phyloP scores from a whole-genome alignment of 2,797 vertebrate species.

The Xyrichtys novacula region DNA sequence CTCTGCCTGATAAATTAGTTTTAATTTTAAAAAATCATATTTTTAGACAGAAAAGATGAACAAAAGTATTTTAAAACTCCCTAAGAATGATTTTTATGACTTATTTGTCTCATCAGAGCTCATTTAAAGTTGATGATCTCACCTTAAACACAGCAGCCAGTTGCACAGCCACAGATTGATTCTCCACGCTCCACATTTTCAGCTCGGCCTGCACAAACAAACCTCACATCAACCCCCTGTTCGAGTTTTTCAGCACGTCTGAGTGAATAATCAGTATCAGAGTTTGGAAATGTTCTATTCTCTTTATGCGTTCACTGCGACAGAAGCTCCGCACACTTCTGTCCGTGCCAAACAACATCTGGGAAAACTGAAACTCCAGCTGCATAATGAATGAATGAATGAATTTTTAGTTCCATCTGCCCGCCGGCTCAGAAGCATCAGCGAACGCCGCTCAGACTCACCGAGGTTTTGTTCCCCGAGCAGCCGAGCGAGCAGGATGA shows the following conservation, averaged over 20 bases:
- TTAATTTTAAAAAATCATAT: too few species aligned
- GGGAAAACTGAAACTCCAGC: conserved; percentile 39
- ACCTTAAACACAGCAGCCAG: conserved; percentile 44
- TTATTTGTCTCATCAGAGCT: neutral
- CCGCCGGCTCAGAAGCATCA: conserved; percentile 22
- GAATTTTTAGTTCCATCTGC: conserved; percentile 47
- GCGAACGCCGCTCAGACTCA: conserved; percentile 45
- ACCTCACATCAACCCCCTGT: neutral
- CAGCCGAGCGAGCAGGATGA: conserved; percentile 51
- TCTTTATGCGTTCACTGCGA: conserved; percentile 24
- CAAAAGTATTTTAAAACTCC: too few species aligned
- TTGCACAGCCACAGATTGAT: conserved; percentile 29
- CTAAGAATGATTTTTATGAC: neutral
- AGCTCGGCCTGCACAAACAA: conserved; percentile 39
- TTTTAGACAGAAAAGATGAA: too few species aligned
- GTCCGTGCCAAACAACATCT: conserved; percentile 45
- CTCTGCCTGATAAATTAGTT: too few species aligned
- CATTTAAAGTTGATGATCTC: neutral
- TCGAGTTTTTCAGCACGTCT: conserved; percentile 1
- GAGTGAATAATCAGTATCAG: conserved; percentile 22
- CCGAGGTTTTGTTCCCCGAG: conserved; percentile 41
- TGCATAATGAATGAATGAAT: conserved; percentile 47
- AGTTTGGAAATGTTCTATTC: conserved; percentile 41
- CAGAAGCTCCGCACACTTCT: conserved; percentile 27
- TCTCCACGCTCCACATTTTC: conserved; percentile 9